A percentile compares a stretch with the other conserved stretches of the same genome.
Conservation (phyloP, 1,140 invertebrate species). For the Halesus radiatus region DNA sequence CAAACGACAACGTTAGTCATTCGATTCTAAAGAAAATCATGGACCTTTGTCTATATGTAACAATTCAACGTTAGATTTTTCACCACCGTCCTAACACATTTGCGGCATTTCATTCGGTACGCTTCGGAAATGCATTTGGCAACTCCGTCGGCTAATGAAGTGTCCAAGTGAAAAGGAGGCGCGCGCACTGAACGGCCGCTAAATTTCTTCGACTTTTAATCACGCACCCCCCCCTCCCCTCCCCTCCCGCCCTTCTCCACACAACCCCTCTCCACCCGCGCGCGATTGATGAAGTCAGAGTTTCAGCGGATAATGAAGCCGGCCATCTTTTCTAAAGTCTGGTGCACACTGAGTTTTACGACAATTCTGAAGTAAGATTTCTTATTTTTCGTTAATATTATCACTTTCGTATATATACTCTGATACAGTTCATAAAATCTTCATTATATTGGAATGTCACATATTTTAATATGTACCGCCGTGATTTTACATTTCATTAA, state of each 20-base stretch:
- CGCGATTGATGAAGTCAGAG: slow-evolving; percentile 45
- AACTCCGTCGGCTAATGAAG: slow-evolving; percentile 20
- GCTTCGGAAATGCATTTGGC: slow-evolving; percentile 20
- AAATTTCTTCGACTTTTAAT: slow-evolving; percentile 49
- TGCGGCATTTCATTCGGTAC: slow-evolving; percentile 27
- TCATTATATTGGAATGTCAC: no score
- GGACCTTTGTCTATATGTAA: no score
- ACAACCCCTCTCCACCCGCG: not conserved
- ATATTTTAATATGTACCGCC: no score
- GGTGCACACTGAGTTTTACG: not conserved
- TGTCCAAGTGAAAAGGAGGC: slow-evolving; percentile 44
- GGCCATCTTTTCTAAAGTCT: slow-evolving; percentile 1
- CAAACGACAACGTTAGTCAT: no score
- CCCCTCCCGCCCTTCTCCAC: no score
- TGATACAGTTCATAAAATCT: no score
- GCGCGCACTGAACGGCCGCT: slow-evolving; percentile 35
- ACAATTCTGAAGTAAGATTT: no score
- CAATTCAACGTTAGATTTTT: no score
- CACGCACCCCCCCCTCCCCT: not conserved
- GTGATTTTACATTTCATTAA: no score
- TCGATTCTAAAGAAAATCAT: no score
- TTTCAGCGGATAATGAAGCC: slow-evolving; percentile 52
- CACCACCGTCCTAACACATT: not conserved
- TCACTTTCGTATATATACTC: no score
- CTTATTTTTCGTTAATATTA: no score